Conservation (phyloP, 2,888 invertebrate species). For the Diaprepes abbreviatus region DNA sequence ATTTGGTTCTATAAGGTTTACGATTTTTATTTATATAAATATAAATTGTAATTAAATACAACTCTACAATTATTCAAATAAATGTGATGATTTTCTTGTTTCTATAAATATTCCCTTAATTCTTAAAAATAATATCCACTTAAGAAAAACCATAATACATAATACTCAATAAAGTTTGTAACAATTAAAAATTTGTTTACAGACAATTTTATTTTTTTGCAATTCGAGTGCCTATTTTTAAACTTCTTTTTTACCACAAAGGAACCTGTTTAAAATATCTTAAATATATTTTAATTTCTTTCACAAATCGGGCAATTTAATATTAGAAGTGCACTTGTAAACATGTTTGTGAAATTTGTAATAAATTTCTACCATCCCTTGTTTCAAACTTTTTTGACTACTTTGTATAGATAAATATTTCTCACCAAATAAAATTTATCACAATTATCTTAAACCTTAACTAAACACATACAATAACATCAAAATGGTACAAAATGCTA, state of each 20-base stretch:
- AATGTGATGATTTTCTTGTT: neutral
- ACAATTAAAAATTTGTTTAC: too few relatives aligned
- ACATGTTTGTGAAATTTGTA: too few relatives aligned
- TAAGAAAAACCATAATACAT: too few relatives aligned
- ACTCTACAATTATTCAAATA: neutral
- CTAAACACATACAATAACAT: conserved; percentile 85
- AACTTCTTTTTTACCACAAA: too few relatives aligned
- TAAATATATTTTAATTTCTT: too few relatives aligned
- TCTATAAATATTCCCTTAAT: neutral
- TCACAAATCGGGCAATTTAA: too few relatives aligned
- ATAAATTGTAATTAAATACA: neutral
- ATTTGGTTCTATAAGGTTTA: neutral
- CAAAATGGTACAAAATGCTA: conserved; percentile 91
- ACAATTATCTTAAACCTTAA: conserved; percentile 60
- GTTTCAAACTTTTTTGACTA: neutral
- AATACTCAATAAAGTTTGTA: too few relatives aligned
- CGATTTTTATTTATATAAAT: conserved; percentile 18
- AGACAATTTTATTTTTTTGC: too few relatives aligned
- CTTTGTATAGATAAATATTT: neutral
- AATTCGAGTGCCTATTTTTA: too few relatives aligned
- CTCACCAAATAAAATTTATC: conserved; percentile 8
- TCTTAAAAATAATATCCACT: neutral
- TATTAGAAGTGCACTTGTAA: too few relatives aligned
- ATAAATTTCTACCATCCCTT: too few relatives aligned
- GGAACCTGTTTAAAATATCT: too few relatives aligned